Conservation (phyloP, 2,113 vertebrate species). For the Callocephalon fimbriatum region DNA sequence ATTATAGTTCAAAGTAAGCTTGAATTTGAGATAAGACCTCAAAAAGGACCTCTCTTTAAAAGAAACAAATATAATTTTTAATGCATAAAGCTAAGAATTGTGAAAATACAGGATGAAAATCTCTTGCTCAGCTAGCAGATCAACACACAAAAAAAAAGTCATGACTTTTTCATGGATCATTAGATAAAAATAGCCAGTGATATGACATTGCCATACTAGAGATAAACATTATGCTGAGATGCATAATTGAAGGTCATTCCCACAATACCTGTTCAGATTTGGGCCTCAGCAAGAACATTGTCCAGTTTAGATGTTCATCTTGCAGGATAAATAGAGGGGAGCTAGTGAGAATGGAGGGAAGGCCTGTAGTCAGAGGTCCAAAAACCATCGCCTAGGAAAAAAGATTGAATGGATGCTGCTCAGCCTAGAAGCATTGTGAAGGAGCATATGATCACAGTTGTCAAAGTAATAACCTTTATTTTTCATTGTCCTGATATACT, state of each 20-base stretch:
- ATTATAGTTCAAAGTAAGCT: neutral
- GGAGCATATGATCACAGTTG: neutral
- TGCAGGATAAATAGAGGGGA: neutral
- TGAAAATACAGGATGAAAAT: neutral
- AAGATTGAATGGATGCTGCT: neutral
- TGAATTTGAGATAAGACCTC: neutral
- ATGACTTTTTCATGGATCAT: neutral
- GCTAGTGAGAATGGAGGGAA: accelerated
- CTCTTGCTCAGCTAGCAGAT: neutral
- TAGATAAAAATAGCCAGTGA: neutral
- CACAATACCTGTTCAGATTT: neutral
- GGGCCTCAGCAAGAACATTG: neutral
- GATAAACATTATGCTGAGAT: neutral
- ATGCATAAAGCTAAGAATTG: neutral
- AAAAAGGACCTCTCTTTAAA: neutral
- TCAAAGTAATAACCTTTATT: neutral
- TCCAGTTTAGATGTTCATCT: neutral
- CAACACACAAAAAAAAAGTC: neutral
- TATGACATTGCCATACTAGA: neutral
- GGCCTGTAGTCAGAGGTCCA: neutral
- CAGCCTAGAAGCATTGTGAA: accelerated
- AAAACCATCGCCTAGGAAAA: neutral
- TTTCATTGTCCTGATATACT: neutral
- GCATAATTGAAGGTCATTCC: neutral
- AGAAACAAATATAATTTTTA: neutral